Conservation (phyloP, 2,797 vertebrate species). For the Tauraco hartlaubi region DNA sequence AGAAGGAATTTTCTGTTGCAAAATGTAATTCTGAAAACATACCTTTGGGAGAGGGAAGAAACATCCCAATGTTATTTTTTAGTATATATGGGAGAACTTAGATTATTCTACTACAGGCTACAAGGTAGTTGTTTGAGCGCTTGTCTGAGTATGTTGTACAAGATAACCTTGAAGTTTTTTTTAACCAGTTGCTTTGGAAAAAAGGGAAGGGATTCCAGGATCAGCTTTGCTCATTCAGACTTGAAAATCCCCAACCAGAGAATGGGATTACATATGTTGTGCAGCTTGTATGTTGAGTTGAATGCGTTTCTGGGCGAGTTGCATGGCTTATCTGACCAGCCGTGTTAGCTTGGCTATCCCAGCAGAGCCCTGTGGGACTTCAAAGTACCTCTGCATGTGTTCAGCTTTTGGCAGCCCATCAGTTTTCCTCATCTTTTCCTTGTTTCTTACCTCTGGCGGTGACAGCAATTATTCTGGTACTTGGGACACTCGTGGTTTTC, state of each 20-base stretch:
- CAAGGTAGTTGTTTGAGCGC: no score
- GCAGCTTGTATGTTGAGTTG: background rate
- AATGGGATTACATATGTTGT: background rate
- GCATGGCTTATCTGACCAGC: background rate
- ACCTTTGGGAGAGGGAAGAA: background rate
- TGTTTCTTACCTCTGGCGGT: background rate
- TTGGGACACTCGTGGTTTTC: fast-evolving
- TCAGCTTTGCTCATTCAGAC: background rate
- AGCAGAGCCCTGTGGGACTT: background rate
- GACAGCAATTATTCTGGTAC: background rate
- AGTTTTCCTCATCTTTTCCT: fast-evolving
- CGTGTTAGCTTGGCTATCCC: background rate
- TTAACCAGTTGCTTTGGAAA: background rate
- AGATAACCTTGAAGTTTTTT: background rate
- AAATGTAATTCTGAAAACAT: background rate
- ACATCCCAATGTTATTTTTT: fast-evolving
- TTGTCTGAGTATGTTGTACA: background rate
- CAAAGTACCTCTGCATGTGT: background rate
- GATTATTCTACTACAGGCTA: background rate
- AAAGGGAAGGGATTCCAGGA: background rate
- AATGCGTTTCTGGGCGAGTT: background rate
- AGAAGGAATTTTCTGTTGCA: background rate
- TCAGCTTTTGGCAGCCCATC: background rate
- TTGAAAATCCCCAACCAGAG: background rate
- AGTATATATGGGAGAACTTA: background rate